Evolutionary conservation across 2,113 vertebrate genomes (phyloP), one percentile per base, ranked within the genome.

Genomic region (Chlorocebus sabaeus): DNA sequence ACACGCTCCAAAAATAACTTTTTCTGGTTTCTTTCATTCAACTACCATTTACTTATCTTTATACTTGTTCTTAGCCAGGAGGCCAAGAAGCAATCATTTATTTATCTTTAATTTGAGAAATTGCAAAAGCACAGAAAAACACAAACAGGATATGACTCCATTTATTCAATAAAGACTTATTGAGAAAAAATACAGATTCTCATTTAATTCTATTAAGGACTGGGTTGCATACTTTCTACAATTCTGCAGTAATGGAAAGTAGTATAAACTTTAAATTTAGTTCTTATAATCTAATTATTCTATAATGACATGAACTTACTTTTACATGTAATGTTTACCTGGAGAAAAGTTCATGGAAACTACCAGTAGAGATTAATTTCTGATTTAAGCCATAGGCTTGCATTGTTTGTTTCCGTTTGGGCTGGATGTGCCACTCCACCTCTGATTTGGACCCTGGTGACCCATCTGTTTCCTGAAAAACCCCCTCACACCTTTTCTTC

Each of bases 231-330:
- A 89, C 89, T 64, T 96, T 40, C 72, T 90, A 50, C 23, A 81
- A 35, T 86, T 94, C 38, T 18, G 30, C 45, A 17, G 35, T 78
- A 79, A 96, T 67, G 40, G 35, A 55, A 83, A 85, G 80, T 32
- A 79, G 11, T 80, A 85, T 38, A 55, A 17, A 27, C 30, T 90
- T 20, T 52, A 85, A 72, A 80, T 85, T 85, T 52, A 55, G 40
- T 32, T 94, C 78, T 90, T 75, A 81, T 73, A 43, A 94, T 45
- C 30, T 81, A 73, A 67, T 80, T 85, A 91, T 90, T 64, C 73
- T 45, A 30, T 43, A 76, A 87, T 52, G 18, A 43, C 30, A 43
- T 32, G 23, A 20, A 61, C 27, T 55, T n/a, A 80, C 11, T 48
- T 48, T 78, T 48, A 73, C 81, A 68, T 83, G 68, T 61, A 5